Conservation (phyloP, 64 coral and sea anemone genomes). For the Porites australiensis region DNA sequence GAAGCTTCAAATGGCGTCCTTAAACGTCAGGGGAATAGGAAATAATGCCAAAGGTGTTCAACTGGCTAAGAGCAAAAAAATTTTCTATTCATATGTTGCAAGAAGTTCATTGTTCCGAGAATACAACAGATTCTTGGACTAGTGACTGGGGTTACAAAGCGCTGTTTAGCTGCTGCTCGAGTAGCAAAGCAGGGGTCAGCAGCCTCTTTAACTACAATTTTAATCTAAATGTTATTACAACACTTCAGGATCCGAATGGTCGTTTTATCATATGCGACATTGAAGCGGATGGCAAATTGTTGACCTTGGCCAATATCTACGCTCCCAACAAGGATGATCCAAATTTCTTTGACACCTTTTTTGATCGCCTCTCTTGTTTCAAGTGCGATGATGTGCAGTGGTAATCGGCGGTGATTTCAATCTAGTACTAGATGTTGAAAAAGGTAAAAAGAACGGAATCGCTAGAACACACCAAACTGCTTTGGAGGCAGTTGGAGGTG, state of each 20-base stretch:
- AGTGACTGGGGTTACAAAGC: slow-evolving; percentile 16
- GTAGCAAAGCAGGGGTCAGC: neutral
- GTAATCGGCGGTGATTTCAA: neutral
- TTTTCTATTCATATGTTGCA: neutral
- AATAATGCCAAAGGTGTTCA: slow-evolving; percentile 14
- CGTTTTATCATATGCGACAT: neutral
- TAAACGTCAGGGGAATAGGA: slow-evolving; percentile 24
- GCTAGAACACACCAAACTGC: slow-evolving; percentile 13
- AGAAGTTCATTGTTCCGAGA: neutral
- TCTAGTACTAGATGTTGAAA: slow-evolving; percentile 15
- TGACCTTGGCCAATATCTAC: neutral
- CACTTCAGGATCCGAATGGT: neutral
- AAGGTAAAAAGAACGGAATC: neutral
- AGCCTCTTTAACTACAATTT: slow-evolving; percentile 2
- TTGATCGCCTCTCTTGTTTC: neutral
- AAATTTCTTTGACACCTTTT: neutral
- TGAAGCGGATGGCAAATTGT: neutral
- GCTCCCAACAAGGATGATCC: neutral
- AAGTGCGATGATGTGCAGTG: slow-evolving; percentile 1
- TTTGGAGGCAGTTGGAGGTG: neutral
- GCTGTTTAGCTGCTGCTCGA: slow-evolving; percentile 3
- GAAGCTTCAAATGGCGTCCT: slow-evolving; percentile 2
- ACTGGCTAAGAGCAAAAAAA: slow-evolving; percentile 15
- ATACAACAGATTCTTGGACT: neutral
- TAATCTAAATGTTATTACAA: neutral